Evolutionary conservation across 1,140 invertebrate genomes (phyloP).

Genomic region (Chironomus tepperi): DNA sequence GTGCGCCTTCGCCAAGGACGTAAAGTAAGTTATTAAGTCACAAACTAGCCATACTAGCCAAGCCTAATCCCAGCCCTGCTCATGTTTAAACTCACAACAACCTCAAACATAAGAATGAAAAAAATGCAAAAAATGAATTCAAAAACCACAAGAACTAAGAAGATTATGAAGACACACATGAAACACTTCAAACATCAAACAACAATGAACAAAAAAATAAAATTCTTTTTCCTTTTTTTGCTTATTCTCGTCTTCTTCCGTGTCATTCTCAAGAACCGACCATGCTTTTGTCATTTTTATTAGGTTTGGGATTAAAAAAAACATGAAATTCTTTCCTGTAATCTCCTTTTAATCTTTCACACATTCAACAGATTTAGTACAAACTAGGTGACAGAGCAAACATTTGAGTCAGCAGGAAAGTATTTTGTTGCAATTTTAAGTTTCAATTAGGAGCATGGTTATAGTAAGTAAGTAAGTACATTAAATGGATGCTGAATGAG

Average conservation of each 20-base stretch:
- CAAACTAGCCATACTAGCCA: too few relatives aligned
- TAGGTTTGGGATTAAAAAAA: not conserved
- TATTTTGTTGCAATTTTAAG: too few relatives aligned
- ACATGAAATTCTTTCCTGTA: not conserved
- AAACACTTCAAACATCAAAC: constrained; percentile 10
- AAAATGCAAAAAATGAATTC: too few relatives aligned
- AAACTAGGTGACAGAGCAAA: not conserved
- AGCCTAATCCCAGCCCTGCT: too few relatives aligned
- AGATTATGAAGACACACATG: not conserved
- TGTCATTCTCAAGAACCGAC: not conserved
- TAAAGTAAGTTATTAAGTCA: too few relatives aligned
- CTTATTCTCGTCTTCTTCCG: not conserved
- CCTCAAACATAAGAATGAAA: too few relatives aligned
- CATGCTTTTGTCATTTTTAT: constrained; percentile 7
- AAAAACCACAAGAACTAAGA: not conserved
- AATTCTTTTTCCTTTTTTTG: not conserved
- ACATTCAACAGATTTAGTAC: not conserved
- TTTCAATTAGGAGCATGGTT: too few relatives aligned
- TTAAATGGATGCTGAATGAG: too few relatives aligned
- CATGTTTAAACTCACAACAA: too few relatives aligned
- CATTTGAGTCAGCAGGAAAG: not conserved
- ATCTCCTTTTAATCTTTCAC: not conserved
- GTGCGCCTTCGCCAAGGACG: too few relatives aligned
- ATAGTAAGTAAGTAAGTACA: too few relatives aligned
- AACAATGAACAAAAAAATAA: not conserved